Evolutionary conservation across 2,888 invertebrate species (phyloP).

Genomic region (Cheilosia impressa): DNA sequence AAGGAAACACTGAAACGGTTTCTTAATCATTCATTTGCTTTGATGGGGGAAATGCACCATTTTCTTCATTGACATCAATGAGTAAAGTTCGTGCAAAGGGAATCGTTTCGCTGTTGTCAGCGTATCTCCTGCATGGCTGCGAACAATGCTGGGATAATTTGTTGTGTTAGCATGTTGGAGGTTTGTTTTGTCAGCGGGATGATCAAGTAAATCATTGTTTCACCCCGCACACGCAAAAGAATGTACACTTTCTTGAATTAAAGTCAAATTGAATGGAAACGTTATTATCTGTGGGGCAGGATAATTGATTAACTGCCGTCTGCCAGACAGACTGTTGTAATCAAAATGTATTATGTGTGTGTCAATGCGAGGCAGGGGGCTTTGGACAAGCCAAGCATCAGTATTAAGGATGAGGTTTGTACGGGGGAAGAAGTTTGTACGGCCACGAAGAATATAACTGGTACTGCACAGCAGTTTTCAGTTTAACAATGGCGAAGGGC

Average conservation of each 20-base stretch:
- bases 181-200: conserved; percentile 41
- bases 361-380: conserved; percentile 2
- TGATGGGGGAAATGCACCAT: conserved; percentile 16
- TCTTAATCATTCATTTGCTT: conserved; percentile 53
- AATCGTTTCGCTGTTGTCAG: conserved; percentile 11
- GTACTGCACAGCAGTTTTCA: too few relatives aligned
- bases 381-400: neutral
- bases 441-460: too few relatives aligned
- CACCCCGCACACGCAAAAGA: conserved; percentile 2
- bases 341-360: conserved; percentile 58
- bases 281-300: conserved; percentile 26
- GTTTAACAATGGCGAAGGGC: too few relatives aligned
- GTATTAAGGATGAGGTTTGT: neutral
- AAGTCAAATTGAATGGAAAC: conserved; percentile 43
- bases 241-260: conserved; percentile 27
- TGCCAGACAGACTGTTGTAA: conserved; percentile 39
- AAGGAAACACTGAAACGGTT: neutral
- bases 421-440: neutral
- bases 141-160: conserved; percentile 61
- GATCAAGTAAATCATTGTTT: conserved; percentile 31
- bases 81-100: neutral
- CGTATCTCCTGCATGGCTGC: conserved; percentile 6
- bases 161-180: conserved; percentile 12
- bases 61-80: conserved; percentile 23
- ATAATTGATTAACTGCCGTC: conserved; percentile 40